Conservation (phyloP, 2,888 invertebrate species). For the Drosophila melanosoma region DNA sequence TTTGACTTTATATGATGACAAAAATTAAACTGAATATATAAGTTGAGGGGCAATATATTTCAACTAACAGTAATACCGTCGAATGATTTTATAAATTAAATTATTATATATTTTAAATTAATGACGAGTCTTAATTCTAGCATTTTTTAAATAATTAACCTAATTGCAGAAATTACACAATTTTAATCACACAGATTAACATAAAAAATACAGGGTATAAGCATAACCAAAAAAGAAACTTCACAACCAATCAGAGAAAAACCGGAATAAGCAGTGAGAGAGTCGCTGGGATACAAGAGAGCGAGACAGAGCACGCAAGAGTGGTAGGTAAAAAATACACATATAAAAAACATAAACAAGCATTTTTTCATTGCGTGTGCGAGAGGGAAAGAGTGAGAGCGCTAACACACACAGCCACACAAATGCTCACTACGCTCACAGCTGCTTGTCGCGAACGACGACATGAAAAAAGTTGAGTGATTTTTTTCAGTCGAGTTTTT, state of each 20-base stretch:
- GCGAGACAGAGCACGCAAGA: slow-evolving; percentile 40
- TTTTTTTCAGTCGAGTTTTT: slow-evolving; percentile 85
- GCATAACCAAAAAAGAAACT: neutral
- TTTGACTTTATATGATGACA: neutral
- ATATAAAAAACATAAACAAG: slow-evolving; percentile 80
- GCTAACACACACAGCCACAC: slow-evolving; percentile 27
- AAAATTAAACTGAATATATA: neutral
- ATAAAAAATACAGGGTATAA: slow-evolving; percentile 37
- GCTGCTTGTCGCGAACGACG: slow-evolving; percentile 44
- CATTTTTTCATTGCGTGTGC: slow-evolving; percentile 59
- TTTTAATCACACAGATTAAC: neutral
- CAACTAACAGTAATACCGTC: neutral
- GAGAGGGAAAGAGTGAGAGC: slow-evolving; percentile 36
- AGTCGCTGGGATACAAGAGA: slow-evolving; percentile 26
- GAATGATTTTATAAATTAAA: neutral
- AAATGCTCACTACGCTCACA: slow-evolving; percentile 43
- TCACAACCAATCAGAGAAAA: slow-evolving; percentile 51
- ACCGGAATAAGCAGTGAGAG: slow-evolving; percentile 49
- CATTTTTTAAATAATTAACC: neutral
- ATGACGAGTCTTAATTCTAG: neutral
- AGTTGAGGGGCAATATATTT: neutral
- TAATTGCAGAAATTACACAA: neutral
- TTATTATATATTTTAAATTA: neutral
- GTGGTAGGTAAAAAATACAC: slow-evolving; percentile 57
- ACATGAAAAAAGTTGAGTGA: slow-evolving; percentile 74